Evolutionary conservation across 53 echinoderm and acorn worm species (phyloP), one percentile per base, ranked within the genome.

Genomic region (Henricia sp.): DNA sequence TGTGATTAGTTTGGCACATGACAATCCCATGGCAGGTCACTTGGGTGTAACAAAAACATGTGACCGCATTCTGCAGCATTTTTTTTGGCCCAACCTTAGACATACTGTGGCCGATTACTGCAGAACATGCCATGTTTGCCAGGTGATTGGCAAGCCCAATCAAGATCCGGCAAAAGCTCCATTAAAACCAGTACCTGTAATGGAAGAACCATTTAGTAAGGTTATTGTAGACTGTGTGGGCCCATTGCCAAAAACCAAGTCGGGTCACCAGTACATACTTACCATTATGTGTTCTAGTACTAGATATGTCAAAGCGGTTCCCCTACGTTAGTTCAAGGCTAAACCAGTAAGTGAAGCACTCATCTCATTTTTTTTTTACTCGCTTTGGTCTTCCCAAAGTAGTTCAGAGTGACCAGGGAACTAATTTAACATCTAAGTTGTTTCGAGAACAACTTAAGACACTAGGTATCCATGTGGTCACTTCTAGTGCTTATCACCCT

Each of bases 141-240:
- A 90, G 35, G 26, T 89, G 50, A 74, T 74, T 44, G 93, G 90
- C 0, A 88, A 88, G 21, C 90, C 88, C n/a, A 83, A 90, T 36
- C 84, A 85, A 29, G 68, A 87, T 24, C 85, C 82, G 26, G 83
- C 87, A 26, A 27, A 55, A 20, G 88, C 88, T 12, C 85, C 82
- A 8, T 48, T 93, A 24, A 82, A 59, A 42, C 89, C 86, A 13
- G 89, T 86, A 19, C 94, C 93, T 6, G 86, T 86, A 13, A 82
- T 90, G 50, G 91, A 80, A 54, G 90, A 88, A 39, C 93, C 93
- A 5, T 93, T 93, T 82, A 71, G 83, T 50, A 85, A 63, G 51
- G 84, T 93, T 2, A 76, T 90, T 21, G 68, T 93, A 3, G 93
- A 90, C 63, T 93, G 93, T 60, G 85, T 93, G 17, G 90, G 93